phyloP scores from a whole-genome alignment of 1,140 invertebrate species.

The Dryas iulia region DNA sequence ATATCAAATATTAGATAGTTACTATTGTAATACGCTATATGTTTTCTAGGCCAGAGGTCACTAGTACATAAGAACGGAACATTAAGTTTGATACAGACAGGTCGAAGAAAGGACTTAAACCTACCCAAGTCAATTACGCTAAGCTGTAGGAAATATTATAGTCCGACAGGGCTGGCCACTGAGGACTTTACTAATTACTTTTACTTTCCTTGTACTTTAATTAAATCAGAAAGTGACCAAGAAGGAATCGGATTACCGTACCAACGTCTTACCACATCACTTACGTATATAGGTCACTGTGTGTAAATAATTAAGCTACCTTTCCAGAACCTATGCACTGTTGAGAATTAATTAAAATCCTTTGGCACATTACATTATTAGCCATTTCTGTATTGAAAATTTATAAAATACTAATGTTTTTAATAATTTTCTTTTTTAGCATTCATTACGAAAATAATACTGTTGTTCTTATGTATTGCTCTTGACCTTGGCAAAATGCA shows the following conservation, averaged over 20 bases:
- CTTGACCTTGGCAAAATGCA: not conserved
- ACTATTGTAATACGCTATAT: not conserved
- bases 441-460: not conserved
- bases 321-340: not conserved
- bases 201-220: not conserved
- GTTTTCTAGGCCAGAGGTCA: not conserved
- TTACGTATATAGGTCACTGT: not conserved
- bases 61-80: not conserved
- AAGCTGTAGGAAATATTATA: not conserved
- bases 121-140: not conserved
- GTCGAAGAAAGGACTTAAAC: not conserved
- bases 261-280: not conserved
- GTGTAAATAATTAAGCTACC: not conserved
- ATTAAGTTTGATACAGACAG: not conserved
- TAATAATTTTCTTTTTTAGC: not conserved
- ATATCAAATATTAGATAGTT: no score
- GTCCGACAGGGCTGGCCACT: not conserved
- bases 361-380: not conserved
- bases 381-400: no score
- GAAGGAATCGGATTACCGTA: not conserved
- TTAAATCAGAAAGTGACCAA: slow-evolving; percentile 1
- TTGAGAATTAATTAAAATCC: not conserved
- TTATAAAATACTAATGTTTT: not conserved
- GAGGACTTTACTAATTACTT: not conserved
- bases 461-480: not conserved